These are phyloP conservation scores for Nowickia ferox DNA, from an alignment of 2,888 invertebrate species.

Conservation along the genomic window DNA sequence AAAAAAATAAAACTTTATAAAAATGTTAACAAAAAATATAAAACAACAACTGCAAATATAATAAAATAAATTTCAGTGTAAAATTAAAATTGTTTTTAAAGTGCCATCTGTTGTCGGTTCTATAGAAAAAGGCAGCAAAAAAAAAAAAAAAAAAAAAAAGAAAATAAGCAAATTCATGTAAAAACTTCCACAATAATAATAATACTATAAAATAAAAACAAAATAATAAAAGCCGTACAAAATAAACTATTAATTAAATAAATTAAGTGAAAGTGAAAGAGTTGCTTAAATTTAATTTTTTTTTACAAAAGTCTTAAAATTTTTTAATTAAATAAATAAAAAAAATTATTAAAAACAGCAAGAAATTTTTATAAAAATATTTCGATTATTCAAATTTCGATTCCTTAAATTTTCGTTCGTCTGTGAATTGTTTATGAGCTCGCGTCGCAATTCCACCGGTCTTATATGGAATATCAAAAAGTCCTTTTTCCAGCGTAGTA, in stretches of 20 bases:
- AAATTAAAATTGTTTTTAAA: slow-evolving; percentile 32
- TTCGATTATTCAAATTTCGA: background rate
- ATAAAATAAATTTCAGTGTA: background rate
- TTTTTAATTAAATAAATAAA: background rate
- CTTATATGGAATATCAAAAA: slow-evolving; percentile 82
- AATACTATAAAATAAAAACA: background rate
- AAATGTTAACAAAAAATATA: slow-evolving; percentile 7
- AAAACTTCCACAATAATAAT: too few species aligned
- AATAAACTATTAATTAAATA: background rate
- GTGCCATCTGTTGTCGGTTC: slow-evolving; percentile 60
- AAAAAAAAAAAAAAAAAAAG: background rate
- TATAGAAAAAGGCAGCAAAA: slow-evolving; percentile 4
- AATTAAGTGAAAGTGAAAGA: background rate
- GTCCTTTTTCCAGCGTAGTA: slow-evolving; percentile 82
- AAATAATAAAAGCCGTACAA: background rate
- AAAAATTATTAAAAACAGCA: too few species aligned
- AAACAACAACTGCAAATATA: background rate
- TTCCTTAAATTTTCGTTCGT: background rate
- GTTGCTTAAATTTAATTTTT: too few species aligned
- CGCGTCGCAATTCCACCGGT: slow-evolving; percentile 73
- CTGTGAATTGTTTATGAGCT: slow-evolving; percentile 65
- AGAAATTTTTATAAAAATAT: background rate
- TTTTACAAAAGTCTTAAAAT: background rate
- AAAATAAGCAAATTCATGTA: background rate
- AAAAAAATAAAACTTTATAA: too few species aligned